Base-by-base conservation (phyloP, 2,797 vertebrate genomes). In the Salmo trutta region DNA sequence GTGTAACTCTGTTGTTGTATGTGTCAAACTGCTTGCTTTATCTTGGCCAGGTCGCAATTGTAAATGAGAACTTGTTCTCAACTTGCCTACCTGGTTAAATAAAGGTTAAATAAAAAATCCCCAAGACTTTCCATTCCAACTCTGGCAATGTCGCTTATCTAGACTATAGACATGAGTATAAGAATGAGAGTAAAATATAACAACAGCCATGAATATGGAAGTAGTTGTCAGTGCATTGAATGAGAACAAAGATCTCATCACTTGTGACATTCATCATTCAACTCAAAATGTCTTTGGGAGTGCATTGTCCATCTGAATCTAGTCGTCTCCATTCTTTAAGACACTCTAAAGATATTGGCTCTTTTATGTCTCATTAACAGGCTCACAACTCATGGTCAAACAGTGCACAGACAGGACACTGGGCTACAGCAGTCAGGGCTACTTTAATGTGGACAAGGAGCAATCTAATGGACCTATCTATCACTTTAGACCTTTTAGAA, bases 401-500 rank as follows among this genome's bases (percentile, higher is more conserved):
- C 70, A 59, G 77, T 66, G 36, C 66, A 74, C 27, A 56, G 36
- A 72, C 41, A 36, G 24, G 29, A 52, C 59, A 41, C 33, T 3
- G 19, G 88, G 51, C 24, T 14, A n/a, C 24, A 21, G 54, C 83
- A 83, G 85, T 77, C 41, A 53, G 75, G 33, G 82, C 86, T 78
- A 75, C 86, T 88, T 84, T 85, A 81, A 82, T 80, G 21, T 75
- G 84, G 83, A 85, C 90, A 88, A 89, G 85, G 85, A 90, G 84
- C 77, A 84, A 82, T 83, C 83, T 78, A 72, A 81, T 76, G 80
- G 65, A 84, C 73, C 65, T 79, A 88, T 92, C 86, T 81, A 91
- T 91, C 88, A 88, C 81, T 31, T 21, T 47, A 77, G 75, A 82
- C 88, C 85, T 86, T 88, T 89, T 74, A 81, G 87, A 86, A 88